phyloP scores from a whole-genome alignment of 2,797 vertebrate species.

The Schizopygopsis malacanthus region DNA sequence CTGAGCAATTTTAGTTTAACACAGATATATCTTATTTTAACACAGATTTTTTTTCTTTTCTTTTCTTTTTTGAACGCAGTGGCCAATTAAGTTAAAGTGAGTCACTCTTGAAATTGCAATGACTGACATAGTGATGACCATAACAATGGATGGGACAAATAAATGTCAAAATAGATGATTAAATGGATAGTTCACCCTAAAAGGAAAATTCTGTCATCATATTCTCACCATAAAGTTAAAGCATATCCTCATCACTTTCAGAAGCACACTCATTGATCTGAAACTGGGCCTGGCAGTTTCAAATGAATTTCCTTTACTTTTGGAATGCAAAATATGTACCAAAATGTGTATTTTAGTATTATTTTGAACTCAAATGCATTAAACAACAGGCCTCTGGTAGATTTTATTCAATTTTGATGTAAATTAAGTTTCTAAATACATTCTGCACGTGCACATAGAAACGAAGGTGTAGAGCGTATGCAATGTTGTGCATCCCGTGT shows the following conservation, averaged over 20 bases:
- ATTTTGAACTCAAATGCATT: background rate
- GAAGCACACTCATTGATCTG: background rate
- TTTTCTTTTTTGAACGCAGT: background rate
- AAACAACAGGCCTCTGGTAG: background rate
- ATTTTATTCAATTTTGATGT: background rate
- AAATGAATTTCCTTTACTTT: background rate
- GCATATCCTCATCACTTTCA: background rate
- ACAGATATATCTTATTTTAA: too few relatives aligned
- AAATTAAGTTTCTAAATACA: background rate
- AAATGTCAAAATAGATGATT: background rate
- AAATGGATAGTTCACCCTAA: background rate
- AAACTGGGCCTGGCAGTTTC: background rate
- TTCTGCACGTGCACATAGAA: background rate
- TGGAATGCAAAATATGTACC: background rate
- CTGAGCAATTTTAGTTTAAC: background rate
- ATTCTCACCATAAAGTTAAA: background rate
- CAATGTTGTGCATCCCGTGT: too few relatives aligned
- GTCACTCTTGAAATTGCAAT: background rate
- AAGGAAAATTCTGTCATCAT: background rate
- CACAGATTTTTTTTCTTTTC: too few relatives aligned
- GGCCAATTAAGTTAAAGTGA: background rate
- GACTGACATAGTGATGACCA: background rate
- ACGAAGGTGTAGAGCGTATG: too few relatives aligned
- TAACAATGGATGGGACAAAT: background rate
- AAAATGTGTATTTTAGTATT: background rate